Evolutionary conservation across 2,797 vertebrate species (phyloP).

Genomic region (Acipenser transmontanus): DNA sequence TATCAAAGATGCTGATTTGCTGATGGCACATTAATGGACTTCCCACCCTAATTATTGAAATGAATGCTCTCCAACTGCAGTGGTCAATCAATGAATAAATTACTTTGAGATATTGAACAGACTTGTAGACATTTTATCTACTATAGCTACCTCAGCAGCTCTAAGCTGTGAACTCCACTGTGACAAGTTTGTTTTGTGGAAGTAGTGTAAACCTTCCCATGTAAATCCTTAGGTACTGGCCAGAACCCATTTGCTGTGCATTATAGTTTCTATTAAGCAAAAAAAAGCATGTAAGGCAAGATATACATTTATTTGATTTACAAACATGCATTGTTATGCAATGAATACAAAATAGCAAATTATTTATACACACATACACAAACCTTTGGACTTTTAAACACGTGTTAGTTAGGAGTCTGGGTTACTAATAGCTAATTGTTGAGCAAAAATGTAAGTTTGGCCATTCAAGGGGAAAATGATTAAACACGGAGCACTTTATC

Average conservation of each 20-base stretch:
- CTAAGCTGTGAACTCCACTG: constrained; percentile 1
- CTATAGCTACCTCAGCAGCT: constrained; percentile 24
- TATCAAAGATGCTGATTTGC: constrained; percentile 41
- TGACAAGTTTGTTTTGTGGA: constrained; percentile 24
- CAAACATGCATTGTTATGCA: too few species aligned
- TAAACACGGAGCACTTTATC: not conserved
- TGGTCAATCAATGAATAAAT: constrained; percentile 42
- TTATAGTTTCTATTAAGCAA: not conserved
- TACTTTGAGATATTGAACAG: constrained; percentile 23
- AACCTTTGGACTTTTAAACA: too few species aligned
- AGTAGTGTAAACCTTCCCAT: constrained; percentile 19
- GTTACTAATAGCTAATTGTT: too few species aligned
- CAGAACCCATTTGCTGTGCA: too few species aligned
- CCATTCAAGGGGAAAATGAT: too few species aligned
- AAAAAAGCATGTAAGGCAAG: not conserved
- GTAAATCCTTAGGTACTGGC: not conserved
- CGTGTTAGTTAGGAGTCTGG: too few species aligned
- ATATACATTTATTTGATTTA: not conserved
- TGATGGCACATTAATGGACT: constrained; percentile 48
- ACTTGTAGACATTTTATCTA: constrained; percentile 18
- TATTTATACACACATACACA: too few species aligned
- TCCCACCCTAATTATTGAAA: constrained; percentile 46
- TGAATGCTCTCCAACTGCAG: constrained; percentile 41
- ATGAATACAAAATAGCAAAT: too few species aligned
- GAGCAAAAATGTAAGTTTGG: too few species aligned